These are phyloP conservation scores for Drosophila gaucha DNA, from an alignment of 2,888 invertebrate species.

Conservation along the genomic window DNA sequence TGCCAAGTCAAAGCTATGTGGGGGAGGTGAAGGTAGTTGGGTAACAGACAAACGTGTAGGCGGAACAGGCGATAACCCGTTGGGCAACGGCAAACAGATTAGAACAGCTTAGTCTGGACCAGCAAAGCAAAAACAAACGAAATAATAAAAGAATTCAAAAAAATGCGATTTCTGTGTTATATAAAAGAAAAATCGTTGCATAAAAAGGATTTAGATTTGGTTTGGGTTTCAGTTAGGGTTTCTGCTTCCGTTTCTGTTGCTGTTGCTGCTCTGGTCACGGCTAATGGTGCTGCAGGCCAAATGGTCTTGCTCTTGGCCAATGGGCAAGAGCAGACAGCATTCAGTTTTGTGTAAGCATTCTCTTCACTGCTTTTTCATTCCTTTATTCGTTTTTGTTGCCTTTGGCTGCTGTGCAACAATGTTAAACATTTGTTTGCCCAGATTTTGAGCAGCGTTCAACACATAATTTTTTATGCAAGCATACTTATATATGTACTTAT, in stretches of 20 bases:
- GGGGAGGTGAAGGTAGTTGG: neutral
- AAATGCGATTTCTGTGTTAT: constrained; percentile 25
- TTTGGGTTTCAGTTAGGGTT: constrained; percentile 42
- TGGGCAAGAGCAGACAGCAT: constrained; percentile 32
- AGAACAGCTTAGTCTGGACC: constrained; percentile 66
- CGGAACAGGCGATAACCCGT: constrained; percentile 23
- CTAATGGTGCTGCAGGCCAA: constrained; percentile 76
- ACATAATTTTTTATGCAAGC: constrained; percentile 55
- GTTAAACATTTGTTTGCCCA: constrained; percentile 77
- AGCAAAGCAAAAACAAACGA: constrained; percentile 20
- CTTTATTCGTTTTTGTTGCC: neutral
- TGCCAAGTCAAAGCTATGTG: constrained; percentile 26
- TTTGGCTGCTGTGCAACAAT: constrained; percentile 58
- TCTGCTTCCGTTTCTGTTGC: constrained; percentile 28
- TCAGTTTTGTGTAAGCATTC: constrained; percentile 40
- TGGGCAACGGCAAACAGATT: constrained; percentile 69
- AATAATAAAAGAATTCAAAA: constrained; percentile 16
- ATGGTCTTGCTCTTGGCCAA: constrained; percentile 52
- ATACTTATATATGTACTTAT: constrained; percentile 24
- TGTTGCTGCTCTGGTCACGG: constrained; percentile 36
- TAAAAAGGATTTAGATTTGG: constrained; percentile 64
- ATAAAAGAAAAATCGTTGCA: constrained; percentile 53
- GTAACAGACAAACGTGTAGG: constrained; percentile 10
- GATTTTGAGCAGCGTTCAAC: constrained; percentile 57
- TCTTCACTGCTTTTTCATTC: constrained; percentile 1